Evolutionary conservation across 1,140 invertebrate species (phyloP).

Genomic region (Zaprionus gabonicus): DNA sequence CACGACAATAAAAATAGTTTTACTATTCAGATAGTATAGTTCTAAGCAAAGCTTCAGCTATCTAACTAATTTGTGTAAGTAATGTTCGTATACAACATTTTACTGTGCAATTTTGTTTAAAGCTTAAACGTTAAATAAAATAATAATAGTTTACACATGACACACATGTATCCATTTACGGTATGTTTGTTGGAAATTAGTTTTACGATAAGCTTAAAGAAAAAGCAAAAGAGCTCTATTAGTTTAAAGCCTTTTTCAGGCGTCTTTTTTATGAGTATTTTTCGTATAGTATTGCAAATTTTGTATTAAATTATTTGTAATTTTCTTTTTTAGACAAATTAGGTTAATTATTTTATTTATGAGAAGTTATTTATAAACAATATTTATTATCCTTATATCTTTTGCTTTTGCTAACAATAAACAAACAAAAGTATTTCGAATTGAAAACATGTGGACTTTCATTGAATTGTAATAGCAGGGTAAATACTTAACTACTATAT

Average conservation of each 20-base stretch:
- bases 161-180: constrained; percentile 17
- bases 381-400: constrained; percentile 66
- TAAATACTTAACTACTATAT: background rate
- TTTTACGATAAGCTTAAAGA: constrained; percentile 61
- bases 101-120: constrained; percentile 66
- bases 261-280: constrained; percentile 60
- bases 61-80: constrained; percentile 34
- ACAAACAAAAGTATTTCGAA: constrained; percentile 53
- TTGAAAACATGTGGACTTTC: constrained; percentile 29
- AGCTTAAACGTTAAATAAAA: constrained; percentile 45
- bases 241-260: constrained; percentile 59
- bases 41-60: constrained; percentile 31
- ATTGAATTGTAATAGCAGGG: background rate
- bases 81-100: constrained; percentile 30
- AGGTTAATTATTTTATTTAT: constrained; percentile 77
- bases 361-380: constrained; percentile 64
- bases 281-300: constrained; percentile 33
- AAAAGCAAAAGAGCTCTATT: constrained; percentile 75
- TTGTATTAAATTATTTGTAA: constrained; percentile 36
- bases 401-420: constrained; percentile 70
- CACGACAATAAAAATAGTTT: constrained; percentile 26
- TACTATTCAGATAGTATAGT: constrained; percentile 24
- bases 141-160: constrained; percentile 1
- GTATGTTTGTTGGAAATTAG: constrained; percentile 55
- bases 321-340: constrained; percentile 50